Conservation (phyloP, 2,888 invertebrate genomes). For the Cepaea hortensis region DNA sequence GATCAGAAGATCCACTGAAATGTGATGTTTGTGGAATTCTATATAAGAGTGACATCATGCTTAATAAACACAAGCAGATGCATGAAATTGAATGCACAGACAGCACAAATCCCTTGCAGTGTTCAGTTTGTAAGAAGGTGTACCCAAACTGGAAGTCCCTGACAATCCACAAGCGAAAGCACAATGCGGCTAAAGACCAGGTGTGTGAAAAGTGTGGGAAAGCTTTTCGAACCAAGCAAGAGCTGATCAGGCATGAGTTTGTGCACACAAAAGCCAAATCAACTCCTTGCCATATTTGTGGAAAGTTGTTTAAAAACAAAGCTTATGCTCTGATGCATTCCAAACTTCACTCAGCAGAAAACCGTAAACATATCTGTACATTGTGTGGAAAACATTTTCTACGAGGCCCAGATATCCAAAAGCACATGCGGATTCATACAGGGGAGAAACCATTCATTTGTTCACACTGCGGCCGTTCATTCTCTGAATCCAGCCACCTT, state of each 20-base stretch:
- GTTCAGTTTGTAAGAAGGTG: not conserved
- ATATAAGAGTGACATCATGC: conserved; percentile 14
- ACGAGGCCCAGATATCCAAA: conserved; percentile 26
- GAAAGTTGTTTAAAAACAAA: conserved; percentile 33
- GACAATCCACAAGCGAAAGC: conserved; percentile 27
- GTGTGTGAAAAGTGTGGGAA: conserved; percentile 24
- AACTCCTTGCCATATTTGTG: conserved; percentile 12
- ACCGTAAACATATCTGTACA: conserved; percentile 22
- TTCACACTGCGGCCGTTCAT: conserved; percentile 29
- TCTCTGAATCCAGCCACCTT: conserved; percentile 32
- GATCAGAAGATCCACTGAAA: not conserved
- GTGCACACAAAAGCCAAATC: conserved; percentile 27
- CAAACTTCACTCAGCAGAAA: conserved; percentile 31
- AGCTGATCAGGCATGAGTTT: conserved; percentile 18
- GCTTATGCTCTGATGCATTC: conserved; percentile 36
- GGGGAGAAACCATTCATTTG: conserved; percentile 36
- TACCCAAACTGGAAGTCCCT: conserved; percentile 15
- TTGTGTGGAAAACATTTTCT: conserved; percentile 26
- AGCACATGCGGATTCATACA: conserved; percentile 34
- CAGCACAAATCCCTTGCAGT: conserved; percentile 18
- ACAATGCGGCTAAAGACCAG: conserved; percentile 15
- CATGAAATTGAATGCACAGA: conserved; percentile 18
- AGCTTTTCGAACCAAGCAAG: conserved; percentile 26
- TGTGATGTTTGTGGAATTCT: conserved; percentile 22
- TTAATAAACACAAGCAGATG: not conserved